Percentiles rank a stretch among this genome's conserved stretches.
Evolutionary conservation across 2,113 vertebrate genomes (phyloP).

Genomic region (Lipotes vexillifer): DNA sequence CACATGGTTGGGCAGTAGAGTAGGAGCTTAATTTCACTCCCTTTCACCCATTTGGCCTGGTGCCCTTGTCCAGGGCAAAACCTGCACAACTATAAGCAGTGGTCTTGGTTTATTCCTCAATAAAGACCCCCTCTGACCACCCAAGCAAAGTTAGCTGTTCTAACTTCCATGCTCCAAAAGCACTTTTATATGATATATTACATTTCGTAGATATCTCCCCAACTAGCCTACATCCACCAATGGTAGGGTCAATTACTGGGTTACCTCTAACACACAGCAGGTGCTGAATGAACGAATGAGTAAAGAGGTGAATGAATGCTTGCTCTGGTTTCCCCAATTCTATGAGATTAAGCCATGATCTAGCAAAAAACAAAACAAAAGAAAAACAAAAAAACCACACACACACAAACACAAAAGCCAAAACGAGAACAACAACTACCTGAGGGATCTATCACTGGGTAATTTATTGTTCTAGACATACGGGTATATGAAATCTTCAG

Average conservation of each 20-base stretch:
- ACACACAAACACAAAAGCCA: neutral
- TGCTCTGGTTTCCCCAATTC: neutral
- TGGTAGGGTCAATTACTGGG: neutral
- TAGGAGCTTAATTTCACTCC: neutral
- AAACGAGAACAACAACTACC: neutral
- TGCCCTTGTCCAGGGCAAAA: neutral
- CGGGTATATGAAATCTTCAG: neutral
- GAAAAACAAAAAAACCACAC: neutral
- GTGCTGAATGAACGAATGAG: neutral
- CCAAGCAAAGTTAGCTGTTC: neutral
- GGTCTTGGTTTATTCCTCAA: neutral
- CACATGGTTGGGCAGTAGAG: too few species aligned
- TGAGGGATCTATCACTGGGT: neutral
- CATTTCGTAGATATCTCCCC: neutral
- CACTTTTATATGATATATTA: neutral
- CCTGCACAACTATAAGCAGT: neutral
- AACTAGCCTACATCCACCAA: neutral
- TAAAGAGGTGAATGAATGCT: neutral
- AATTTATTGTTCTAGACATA: neutral
- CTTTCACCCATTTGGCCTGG: neutral
- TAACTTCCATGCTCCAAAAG: neutral
- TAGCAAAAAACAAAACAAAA: neutral
- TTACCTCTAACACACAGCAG: neutral
- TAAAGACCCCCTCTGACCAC: neutral
- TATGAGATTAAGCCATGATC: neutral